phyloP scores from a whole-genome alignment of 2,797 vertebrate genomes.

The Falco cherrug region DNA sequence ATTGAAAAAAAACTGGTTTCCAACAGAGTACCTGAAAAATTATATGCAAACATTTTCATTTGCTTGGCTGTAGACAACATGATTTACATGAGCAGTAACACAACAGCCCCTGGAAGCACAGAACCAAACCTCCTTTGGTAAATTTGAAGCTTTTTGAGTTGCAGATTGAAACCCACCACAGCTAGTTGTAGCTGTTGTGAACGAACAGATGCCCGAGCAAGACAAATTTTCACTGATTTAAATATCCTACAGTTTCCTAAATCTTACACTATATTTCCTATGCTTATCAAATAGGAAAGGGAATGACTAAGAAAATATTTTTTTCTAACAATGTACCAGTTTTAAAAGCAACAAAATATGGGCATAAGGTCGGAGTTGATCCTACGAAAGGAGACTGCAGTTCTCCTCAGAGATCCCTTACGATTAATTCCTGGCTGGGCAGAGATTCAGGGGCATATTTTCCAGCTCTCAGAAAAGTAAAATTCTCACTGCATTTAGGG shows the following conservation, averaged over 20 bases:
- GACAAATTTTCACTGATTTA: neutral
- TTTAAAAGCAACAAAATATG: neutral
- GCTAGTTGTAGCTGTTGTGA: neutral
- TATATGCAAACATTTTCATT: neutral
- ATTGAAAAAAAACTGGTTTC: neutral
- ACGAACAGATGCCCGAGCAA: neutral
- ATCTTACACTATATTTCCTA: neutral
- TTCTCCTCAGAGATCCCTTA: neutral
- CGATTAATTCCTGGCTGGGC: neutral
- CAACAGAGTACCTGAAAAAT: neutral
- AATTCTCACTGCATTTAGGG: neutral
- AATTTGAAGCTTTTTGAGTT: neutral
- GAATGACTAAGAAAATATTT: neutral
- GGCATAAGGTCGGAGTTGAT: neutral
- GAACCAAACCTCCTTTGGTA: neutral
- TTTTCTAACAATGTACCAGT: neutral
- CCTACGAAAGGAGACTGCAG: neutral
- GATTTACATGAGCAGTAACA: neutral
- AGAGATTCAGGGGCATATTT: neutral
- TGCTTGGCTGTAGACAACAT: neutral
- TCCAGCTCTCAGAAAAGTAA: neutral
- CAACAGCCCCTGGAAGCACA: neutral
- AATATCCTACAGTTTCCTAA: neutral
- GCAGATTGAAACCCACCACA: neutral
- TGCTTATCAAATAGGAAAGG: neutral